A percentile compares a stretch with the other conserved stretches of the same genome.
These are phyloP conservation scores for Ageneiosus marmoratus DNA, from an alignment of 2,113 vertebrate species.

Conservation along the genomic window DNA sequence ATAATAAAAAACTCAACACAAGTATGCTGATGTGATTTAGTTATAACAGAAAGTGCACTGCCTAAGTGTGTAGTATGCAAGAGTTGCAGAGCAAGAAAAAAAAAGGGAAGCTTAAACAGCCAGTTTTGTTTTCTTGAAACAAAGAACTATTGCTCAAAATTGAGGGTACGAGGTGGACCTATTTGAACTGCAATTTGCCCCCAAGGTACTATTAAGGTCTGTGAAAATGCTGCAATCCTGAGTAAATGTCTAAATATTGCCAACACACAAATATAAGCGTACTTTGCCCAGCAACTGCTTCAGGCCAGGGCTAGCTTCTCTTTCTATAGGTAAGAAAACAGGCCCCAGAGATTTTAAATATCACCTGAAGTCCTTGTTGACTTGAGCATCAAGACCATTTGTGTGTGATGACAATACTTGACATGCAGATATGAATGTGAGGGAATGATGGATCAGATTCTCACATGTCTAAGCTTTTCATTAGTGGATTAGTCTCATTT, in stretches of 20 bases:
- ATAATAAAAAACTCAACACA: background rate
- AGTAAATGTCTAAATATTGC: conserved; percentile 3
- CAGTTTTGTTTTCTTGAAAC: background rate
- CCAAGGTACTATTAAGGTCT: conserved; percentile 19
- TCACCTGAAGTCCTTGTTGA: background rate
- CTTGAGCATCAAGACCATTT: background rate
- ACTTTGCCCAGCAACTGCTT: conserved; percentile 10
- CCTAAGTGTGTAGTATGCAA: background rate
- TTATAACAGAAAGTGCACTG: background rate
- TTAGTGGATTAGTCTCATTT: background rate
- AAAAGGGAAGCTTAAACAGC: background rate
- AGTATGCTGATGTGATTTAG: background rate
- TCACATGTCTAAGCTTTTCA: background rate
- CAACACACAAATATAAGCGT: background rate
- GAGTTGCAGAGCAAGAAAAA: background rate
- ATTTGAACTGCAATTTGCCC: background rate
- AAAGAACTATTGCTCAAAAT: background rate
- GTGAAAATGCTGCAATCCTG: background rate
- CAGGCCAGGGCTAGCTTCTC: background rate
- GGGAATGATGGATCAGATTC: background rate
- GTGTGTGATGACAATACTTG: background rate
- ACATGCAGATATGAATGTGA: background rate
- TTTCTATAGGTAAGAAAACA: background rate
- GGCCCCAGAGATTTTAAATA: background rate
- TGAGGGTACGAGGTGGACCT: background rate